Base-by-base conservation (phyloP, 2,888 invertebrate species). In the Hypolimnas misippus region DNA sequence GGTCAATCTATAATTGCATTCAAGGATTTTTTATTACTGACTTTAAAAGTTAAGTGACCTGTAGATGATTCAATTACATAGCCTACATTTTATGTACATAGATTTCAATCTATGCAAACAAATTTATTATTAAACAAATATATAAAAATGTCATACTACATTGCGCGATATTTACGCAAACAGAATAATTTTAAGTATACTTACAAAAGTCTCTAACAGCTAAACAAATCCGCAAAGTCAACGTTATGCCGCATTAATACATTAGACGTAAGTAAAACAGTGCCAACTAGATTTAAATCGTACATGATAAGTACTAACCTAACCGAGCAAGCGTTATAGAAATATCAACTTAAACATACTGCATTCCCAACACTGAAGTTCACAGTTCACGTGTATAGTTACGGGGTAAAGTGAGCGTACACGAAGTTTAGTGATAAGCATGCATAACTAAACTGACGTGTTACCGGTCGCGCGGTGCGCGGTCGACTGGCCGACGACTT, bases 401-500 rank as follows among this genome's bases (percentile, higher is more conserved):
- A 49, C 49, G 49, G 25, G 49, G 51, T 58, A 31, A 12, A 53
- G 49, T 46, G 8, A 33, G 52, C 44, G 33, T 33, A 21, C 58
- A 58, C 66, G 66, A 68, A 72, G 67, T 83, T 83, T 77, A 70
- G 79, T 29, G 44, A 29, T 5, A 65, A 67, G 68, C 73, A 77
- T 80, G 74, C 77, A 76, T 76, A 65, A 63, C 55, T 67, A 65
- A 70, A 55, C 52, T 60, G 56, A 67, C 75, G 75, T 74, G 70
- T 53, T 31, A 12, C 25, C 56, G 66, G 67, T 66, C 71, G 75
- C 82, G 78, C 82, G 78, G 66, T 77, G 75, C 79, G 83, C 83
- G 86, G 82, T 75, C 74, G 78, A 87, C 87, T 83, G 84, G 68
- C 12, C 12, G n/a, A 12, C n/a, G 35, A 38, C 12, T 4, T 29